Conservation (phyloP, 2,888 invertebrate genomes). For the Oscheius sp. region DNA sequence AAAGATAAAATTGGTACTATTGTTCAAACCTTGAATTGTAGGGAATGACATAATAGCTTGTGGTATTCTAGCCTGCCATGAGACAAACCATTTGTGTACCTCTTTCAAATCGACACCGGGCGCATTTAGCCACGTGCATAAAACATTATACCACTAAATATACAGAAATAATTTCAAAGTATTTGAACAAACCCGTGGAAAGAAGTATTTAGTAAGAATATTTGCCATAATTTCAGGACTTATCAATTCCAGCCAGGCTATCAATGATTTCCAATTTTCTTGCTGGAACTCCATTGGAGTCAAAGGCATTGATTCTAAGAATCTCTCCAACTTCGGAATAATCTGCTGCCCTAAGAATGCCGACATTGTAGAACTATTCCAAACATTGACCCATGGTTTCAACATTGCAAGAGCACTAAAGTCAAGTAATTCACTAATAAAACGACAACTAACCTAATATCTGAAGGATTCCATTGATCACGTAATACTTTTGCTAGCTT, state of each 20-base stretch:
- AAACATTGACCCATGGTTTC: constrained; percentile 87
- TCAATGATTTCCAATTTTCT: constrained; percentile 76
- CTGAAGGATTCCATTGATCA: constrained; percentile 82
- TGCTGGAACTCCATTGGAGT: constrained; percentile 53
- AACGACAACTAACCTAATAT: constrained; percentile 76
- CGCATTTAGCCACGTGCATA: constrained; percentile 84
- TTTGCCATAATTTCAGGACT: constrained; percentile 84
- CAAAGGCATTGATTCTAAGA: constrained; percentile 57
- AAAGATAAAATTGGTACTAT: too few species aligned
- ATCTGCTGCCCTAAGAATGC: constrained; percentile 87
- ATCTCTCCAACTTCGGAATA: constrained; percentile 83
- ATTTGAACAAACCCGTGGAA: constrained; percentile 80
- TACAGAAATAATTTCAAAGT: constrained; percentile 1
- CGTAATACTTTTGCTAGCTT: constrained; percentile 53
- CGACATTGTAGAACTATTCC: constrained; percentile 83
- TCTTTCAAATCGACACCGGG: constrained; percentile 91
- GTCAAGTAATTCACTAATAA: background rate
- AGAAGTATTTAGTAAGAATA: constrained; percentile 87
- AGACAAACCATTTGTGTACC: constrained; percentile 85
- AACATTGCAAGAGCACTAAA: constrained; percentile 89
- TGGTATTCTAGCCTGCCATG: constrained; percentile 78
- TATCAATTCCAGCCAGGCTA: constrained; percentile 90
- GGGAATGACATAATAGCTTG: constrained; percentile 75
- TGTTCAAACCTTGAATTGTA: constrained; percentile 57
- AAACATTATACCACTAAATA: constrained; percentile 75